phyloP scores from a whole-genome alignment of 2,797 vertebrate species.

The Myotis findleyi region DNA sequence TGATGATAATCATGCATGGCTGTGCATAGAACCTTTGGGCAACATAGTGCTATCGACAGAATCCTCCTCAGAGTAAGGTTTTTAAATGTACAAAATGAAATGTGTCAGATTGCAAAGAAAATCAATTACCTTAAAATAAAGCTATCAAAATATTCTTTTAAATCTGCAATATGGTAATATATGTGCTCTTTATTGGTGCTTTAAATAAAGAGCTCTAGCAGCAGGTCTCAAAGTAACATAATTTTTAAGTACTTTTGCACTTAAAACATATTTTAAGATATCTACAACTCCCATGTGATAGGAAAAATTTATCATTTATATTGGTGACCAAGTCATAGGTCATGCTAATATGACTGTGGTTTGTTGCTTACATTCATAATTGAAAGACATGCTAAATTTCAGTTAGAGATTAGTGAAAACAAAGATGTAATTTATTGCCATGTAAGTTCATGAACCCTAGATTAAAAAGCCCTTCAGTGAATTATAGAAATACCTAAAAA shows the following conservation, averaged over 20 bases:
- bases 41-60: neutral
- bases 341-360: neutral
- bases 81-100: neutral
- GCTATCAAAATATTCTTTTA: neutral
- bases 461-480: neutral
- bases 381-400: neutral
- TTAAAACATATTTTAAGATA: neutral
- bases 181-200: neutral
- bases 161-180: neutral
- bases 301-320: neutral
- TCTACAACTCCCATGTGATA: neutral
- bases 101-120: neutral
- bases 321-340: neutral
- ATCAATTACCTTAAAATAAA: neutral
- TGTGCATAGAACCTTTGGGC: neutral
- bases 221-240: neutral
- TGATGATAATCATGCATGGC: neutral
- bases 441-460: neutral
- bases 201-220: neutral
- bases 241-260: neutral
- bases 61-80: neutral
- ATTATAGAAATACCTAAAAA: neutral
- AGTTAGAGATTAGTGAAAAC: constrained; percentile 3
- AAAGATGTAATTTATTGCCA: neutral
- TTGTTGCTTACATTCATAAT: neutral